A percentile compares a stretch with the other conserved stretches of the same genome.
Evolutionary conservation across 2,797 vertebrate species (phyloP).

Genomic region (Simalia tracyae): DNA sequence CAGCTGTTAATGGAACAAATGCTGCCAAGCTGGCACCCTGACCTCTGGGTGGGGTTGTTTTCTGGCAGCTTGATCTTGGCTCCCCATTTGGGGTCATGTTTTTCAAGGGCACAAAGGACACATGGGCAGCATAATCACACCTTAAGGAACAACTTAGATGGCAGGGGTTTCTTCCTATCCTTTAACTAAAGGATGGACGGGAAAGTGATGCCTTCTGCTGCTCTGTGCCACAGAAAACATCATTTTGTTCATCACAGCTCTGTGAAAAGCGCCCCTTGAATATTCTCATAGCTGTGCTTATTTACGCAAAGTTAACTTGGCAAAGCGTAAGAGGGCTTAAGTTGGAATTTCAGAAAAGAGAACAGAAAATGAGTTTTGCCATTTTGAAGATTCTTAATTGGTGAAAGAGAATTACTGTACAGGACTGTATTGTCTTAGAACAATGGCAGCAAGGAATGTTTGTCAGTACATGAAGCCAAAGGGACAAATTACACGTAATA

Average conservation of each 20-base stretch:
- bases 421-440: neutral
- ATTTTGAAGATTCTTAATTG: neutral
- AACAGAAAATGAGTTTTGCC: neutral
- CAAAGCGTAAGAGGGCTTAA: neutral
- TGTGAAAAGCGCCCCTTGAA: neutral
- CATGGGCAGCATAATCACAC: neutral
- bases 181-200: neutral
- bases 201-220: neutral
- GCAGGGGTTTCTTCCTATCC: neutral
- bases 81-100: neutral
- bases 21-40: neutral
- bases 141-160: neutral
- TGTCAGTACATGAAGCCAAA: neutral
- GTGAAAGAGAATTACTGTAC: neutral
- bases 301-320: neutral
- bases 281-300: neutral
- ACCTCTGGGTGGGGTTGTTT: neutral
- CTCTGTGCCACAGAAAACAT: neutral
- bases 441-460: neutral
- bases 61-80: neutral
- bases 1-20: neutral
- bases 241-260: neutral
- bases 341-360: neutral
- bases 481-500: neutral
- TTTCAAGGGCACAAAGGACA: constrained; percentile 20